These are phyloP conservation scores for Leptopilina drosophilae DNA, from an alignment of 2,888 invertebrate species.

Conservation along the genomic window DNA sequence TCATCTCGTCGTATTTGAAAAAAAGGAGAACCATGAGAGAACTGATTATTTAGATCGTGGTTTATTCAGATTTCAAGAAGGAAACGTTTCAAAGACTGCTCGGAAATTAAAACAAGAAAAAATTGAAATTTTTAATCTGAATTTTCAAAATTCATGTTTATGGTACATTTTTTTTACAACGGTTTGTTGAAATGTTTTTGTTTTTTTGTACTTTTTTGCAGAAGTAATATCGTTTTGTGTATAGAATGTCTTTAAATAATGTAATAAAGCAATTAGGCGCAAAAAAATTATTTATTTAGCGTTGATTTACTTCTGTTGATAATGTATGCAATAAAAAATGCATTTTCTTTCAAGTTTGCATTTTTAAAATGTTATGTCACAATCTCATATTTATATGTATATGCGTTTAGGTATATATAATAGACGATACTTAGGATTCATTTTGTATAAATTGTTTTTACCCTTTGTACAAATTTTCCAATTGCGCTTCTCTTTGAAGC, in stretches of 20 bases:
- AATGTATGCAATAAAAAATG: not conserved
- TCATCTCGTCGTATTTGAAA: not conserved
- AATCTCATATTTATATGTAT: slow-evolving; percentile 30
- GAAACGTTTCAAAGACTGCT: not conserved
- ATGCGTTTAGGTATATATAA: slow-evolving; percentile 17
- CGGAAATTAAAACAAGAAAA: not conserved
- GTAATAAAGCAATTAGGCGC: slow-evolving; percentile 6
- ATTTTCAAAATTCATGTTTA: too few species aligned
- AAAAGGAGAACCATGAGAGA: slow-evolving; percentile 20
- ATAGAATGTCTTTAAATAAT: slow-evolving; percentile 8
- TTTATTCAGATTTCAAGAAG: not conserved
- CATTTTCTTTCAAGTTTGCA: not conserved
- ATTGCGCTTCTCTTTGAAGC: slow-evolving; percentile 54
- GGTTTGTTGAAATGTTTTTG: not conserved
- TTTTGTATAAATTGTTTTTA: slow-evolving; percentile 69
- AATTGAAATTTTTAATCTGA: not conserved
- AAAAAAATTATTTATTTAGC: slow-evolving; percentile 3
- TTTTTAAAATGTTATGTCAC: not conserved
- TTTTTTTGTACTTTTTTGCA: not conserved
- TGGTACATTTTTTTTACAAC: too few species aligned
- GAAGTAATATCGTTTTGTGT: not conserved
- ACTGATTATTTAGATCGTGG: slow-evolving; percentile 36
- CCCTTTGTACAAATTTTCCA: slow-evolving; percentile 68
- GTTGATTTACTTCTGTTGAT: slow-evolving; percentile 11
- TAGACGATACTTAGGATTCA: slow-evolving; percentile 47